Evolutionary conservation across 1,140 invertebrate genomes (phyloP), one percentile per base, ranked within the genome.

Genomic region (Calliphora vicina): DNA sequence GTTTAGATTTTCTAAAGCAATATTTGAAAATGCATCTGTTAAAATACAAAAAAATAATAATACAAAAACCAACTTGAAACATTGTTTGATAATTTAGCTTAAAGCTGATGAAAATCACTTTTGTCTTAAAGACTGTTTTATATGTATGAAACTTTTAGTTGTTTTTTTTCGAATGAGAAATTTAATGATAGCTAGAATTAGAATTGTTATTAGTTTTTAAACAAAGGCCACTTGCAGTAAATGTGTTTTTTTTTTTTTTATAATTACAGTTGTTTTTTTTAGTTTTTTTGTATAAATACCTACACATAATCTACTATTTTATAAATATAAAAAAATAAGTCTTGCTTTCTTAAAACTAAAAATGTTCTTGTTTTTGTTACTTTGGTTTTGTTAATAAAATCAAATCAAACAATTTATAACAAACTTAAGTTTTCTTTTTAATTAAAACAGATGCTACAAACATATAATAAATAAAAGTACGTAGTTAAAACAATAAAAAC

Each of bases 21-120:
- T 35, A 67, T 20, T 67, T 67, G 61, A 25, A 67, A 67, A 67
- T 67, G 61, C 61, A 67, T 23, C 61, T 67, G 50, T 67, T 67
- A 67, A 23, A 67, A 67, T 57, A n/a, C 35, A 35, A 35, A n/a
- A n/a, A 35, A 35, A 35, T 35, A 8, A 35, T 35, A 2, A 35
- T 35, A 2, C 6, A 35, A 8, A 35, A 35, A 35, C 10, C n/a
- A n/a, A n/a, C 10, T 35, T 35, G 50, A 15, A 57, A 15, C 1
- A 57, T 2, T 57, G n/a, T 57, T 57, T 67, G 61, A 67, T 23
- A 15, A 15, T 57, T 67, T 67, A 67, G 61, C 61, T 67, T 67
- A 67, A 67, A 67, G 61, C 61, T 23, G n/a, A 13, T 35, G 15
- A 57, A 57, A 57, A 57, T 57, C n/a, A 23, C 20, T 67, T 25